phyloP scores from a whole-genome alignment of 2,888 invertebrate species.

The Capitulum mitella region DNA sequence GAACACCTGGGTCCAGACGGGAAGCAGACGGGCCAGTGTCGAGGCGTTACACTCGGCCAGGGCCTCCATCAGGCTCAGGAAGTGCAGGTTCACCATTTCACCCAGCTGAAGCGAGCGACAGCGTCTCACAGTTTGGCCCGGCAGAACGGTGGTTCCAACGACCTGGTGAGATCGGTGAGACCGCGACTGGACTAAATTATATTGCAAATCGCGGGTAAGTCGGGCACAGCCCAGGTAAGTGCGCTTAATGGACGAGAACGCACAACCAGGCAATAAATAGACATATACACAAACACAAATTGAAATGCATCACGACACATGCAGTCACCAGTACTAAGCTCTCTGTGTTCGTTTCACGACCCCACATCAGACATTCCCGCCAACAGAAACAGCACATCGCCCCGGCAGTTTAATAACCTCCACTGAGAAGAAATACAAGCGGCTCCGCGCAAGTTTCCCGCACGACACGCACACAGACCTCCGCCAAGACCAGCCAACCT shows the following conservation, averaged over 20 bases:
- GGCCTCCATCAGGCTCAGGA: conserved; percentile 88
- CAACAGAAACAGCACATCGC: neutral
- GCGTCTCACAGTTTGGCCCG: too few species aligned
- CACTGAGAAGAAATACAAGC: neutral
- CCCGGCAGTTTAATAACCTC: neutral
- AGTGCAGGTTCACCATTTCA: conserved; percentile 96
- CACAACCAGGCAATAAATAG: neutral
- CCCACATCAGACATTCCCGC: neutral
- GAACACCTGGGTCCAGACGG: conserved; percentile 92
- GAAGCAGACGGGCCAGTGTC: conserved; percentile 79
- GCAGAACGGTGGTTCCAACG: too few species aligned
- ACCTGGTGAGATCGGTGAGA: too few species aligned
- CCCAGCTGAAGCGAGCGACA: conserved; percentile 59
- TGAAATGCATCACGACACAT: neutral
- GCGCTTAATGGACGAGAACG: neutral
- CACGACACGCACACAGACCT: too few species aligned
- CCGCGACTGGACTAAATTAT: too few species aligned
- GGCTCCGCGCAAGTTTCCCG: too few species aligned
- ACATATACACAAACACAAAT: neutral
- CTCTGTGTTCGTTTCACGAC: neutral
- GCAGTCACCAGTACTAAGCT: too few species aligned
- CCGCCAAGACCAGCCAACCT: too few species aligned
- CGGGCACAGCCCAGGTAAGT: neutral
- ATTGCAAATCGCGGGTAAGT: too few species aligned
- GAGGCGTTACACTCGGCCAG: conserved; percentile 90